phyloP scores from a whole-genome alignment of 2,113 vertebrate genomes.

The Oryzias woworae region DNA sequence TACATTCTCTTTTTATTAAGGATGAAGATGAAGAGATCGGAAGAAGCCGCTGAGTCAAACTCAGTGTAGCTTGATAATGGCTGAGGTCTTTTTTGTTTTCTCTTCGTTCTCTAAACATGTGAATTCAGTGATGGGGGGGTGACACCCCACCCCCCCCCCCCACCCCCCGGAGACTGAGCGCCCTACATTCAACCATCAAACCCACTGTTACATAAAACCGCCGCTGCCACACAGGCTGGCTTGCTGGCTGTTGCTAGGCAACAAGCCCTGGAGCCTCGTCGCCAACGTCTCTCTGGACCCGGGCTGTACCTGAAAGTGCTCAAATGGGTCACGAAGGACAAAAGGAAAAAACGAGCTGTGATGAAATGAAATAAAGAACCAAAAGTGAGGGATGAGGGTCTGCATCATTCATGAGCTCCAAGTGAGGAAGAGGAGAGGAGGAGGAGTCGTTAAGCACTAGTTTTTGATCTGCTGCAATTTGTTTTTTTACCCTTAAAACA shows the following conservation, averaged over 20 bases:
- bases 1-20: no score
- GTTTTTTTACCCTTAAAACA: background rate
- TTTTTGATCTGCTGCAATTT: background rate
- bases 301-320: constrained; percentile 45
- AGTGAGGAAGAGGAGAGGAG: background rate
- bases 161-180: constrained; percentile 34
- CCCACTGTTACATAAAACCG: constrained; percentile 58
- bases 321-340: constrained; percentile 55
- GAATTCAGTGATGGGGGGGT: background rate
- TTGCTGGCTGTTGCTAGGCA: constrained; percentile 71
- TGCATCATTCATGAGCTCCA: background rate
- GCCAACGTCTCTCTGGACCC: constrained; percentile 26
- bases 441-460: background rate
- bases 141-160: constrained; percentile 12
- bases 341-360: constrained; percentile 8
- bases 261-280: constrained; percentile 59
- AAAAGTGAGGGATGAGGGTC: background rate
- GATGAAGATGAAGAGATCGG: no score
- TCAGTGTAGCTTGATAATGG: background rate
- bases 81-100: constrained; percentile 1
- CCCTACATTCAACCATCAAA: constrained; percentile 66
- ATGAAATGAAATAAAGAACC: no score
- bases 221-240: constrained; percentile 33
- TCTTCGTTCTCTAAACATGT: background rate
- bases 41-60: no score